Base-by-base conservation (phyloP, 2,113 vertebrate genomes). In the Syngnathus floridae region DNA sequence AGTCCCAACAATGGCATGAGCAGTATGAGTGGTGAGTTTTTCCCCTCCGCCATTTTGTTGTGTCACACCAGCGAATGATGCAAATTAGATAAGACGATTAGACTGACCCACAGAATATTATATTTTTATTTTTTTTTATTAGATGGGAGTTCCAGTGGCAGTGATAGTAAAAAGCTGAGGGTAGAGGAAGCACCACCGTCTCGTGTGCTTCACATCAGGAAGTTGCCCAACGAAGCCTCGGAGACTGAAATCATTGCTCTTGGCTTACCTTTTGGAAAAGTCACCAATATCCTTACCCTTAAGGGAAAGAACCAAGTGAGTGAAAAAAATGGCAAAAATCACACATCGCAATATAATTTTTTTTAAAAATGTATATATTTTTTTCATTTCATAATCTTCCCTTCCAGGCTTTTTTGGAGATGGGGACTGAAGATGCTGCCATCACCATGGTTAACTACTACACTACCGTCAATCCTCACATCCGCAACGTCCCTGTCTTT, bases 381-480 rank as follows among this genome's bases (percentile, higher is more conserved):
- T n/a, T n/a, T n/a, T n/a, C n/a, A n/a, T 67, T 26, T 35, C 7
- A 26, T 55, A 31, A 70, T 79, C 31, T 71, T 35, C 69, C 79
- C 31, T 71, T 37, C 0, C 64, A 98, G 97, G 97, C 97, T 0
- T 99, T 99, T 88, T 86, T 99, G 83, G 97, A 99, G 84, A 90
- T 99, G 83, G 95, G 94, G 56, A 96, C 96, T 9, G 96, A 98
- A 79, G 97, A 99, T 86, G 93, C 96, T 11, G 94, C 97, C 80
- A 90, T 97, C 69, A 97, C 96, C 4, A 96, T 98, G 95, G 94
- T 99, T 54, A 98, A 96, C 88, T 98, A 98, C 79, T 99, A 99
- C 81, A 92, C 90, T 57, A 94, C 94, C 26, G 93, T 97, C 64
- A 95, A 92, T 0, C 97, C 97, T 72, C 95, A 96, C 56, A 89